A percentile compares a stretch with the other conserved stretches of the same genome.
phyloP scores from a whole-genome alignment of 1,140 invertebrate genomes.

The Calliopsis andreniformis region DNA sequence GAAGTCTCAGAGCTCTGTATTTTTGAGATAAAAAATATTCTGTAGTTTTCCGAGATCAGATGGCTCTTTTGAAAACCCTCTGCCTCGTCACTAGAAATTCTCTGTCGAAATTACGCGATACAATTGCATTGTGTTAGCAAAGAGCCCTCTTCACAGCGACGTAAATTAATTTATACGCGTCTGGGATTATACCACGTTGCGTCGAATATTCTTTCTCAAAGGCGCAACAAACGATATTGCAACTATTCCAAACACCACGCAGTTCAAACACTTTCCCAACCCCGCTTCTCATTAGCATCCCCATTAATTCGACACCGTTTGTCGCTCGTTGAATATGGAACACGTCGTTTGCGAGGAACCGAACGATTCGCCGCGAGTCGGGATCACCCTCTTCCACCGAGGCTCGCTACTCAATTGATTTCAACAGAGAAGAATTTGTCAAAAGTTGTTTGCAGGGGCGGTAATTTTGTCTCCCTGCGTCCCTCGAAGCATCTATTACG shows the following conservation, averaged over 20 bases:
- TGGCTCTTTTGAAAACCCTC: no score
- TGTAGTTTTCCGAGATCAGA: no score
- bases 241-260: not conserved
- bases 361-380: constrained; percentile 8
- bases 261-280: not conserved
- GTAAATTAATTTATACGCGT: no score
- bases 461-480: not conserved
- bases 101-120: no score
- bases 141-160: no score
- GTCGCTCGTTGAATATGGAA: constrained; percentile 22
- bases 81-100: no score
- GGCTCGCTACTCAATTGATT: not conserved
- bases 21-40: no score
- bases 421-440: not conserved
- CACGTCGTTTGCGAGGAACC: constrained; percentile 3
- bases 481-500: constrained; percentile 38
- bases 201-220: no score
- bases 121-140: no score
- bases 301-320: not conserved
- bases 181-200: no score
- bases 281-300: not conserved
- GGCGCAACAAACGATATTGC: not conserved
- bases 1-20: no score
- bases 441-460: not conserved
- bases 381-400: not conserved